Base-by-base conservation (phyloP, 2,113 vertebrate genomes). In the Macquaria australasica region DNA sequence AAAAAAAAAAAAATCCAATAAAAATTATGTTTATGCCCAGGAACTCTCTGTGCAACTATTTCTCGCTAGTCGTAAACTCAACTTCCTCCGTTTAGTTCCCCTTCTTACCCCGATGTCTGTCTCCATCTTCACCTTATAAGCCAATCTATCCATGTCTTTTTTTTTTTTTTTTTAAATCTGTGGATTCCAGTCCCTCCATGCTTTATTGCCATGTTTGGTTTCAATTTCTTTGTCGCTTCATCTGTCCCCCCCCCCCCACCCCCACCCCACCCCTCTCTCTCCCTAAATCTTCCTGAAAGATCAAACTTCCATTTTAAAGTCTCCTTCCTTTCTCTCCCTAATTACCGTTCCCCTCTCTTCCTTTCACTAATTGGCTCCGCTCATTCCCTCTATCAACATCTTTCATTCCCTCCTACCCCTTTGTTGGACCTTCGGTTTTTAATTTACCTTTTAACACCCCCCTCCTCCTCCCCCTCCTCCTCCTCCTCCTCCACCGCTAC, bases 291-390 rank as follows among this genome's bases (percentile, higher is more conserved):
- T 81, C 80, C 81, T 70, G 56, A 88, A 90, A 92, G 84, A 78
- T 91, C 73, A 77, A 91, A 86, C 71, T 87, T 84, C 70, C 68
- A 84, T 87, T 85, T 88, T 64, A 64, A 80, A 81, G 58, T 63
- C 82, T 78, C 79, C 76, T 90, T 84, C 85, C 82, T 84, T 79
- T 90, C 79, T 75, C 87, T 86, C 81, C 71, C 79, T 93, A 92
- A 95, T 96, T 95, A 93, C 83, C 69, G 78, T 73, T 73, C 64
- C 82, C 71, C 74, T 88, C 87, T 93, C 89, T 92, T 93, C 91
- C 92, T 94, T 90, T 92, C 91, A 86, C 90, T 94, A 96, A 95
- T 95, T 93, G 93, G 91, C 91, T 82, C 82, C 89, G 88, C 90
- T 90, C 78, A 11, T 79, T 88, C 71, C 73, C 84, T 90, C 73